Base-by-base conservation (phyloP, 2,888 invertebrate genomes). In the Ectobius pallidus region DNA sequence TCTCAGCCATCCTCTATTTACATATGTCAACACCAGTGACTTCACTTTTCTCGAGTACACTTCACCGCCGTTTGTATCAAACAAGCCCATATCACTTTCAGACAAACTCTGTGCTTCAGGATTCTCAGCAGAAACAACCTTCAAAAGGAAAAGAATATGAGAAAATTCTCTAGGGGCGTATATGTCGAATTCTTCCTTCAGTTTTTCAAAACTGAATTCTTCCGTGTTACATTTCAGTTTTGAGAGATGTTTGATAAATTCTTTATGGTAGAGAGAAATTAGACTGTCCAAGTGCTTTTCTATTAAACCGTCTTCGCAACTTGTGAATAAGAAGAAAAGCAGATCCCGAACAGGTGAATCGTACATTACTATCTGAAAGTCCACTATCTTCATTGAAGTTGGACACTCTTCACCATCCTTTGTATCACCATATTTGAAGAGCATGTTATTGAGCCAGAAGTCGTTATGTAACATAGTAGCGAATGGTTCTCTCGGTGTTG, bases 361-460 rank as follows among this genome's bases (percentile, higher is more conserved):
- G 72, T 86, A 87, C 16, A 84, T 79, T 52, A 87, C 85, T 32
- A 87, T 83, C 79, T 89, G 89, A 73, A 88, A 86, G 77, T 89
- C 89, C 0, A 89, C 83, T 58, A 89, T 84, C 80, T 88, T 89
- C 2, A 88, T 79, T 73, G 84, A 83, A 0, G 81, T 78, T 0
- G 86, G 83, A n/a, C 79, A 25, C 9, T 34, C 58, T 11, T 11
- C 44, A 30, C 14, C 20, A 25, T 42, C 61, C 6, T 25, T 18
- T 16, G 74, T 20, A 30, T 76, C 78, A 79, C 87, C 83, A 70
- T 83, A 82, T 70, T 83, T 81, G 16, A 89, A 81, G 84, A 89
- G 85, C 1, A 89, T 83, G 76, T 89, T 89, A 78, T 88, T 89
- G 16, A 86, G 85, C 89, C 89, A 89, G 68, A 87, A 84, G 78